A percentile compares a stretch with the other conserved stretches of the same genome.
Conservation (phyloP, 1,140 invertebrate genomes). For the Prorops nasuta region DNA sequence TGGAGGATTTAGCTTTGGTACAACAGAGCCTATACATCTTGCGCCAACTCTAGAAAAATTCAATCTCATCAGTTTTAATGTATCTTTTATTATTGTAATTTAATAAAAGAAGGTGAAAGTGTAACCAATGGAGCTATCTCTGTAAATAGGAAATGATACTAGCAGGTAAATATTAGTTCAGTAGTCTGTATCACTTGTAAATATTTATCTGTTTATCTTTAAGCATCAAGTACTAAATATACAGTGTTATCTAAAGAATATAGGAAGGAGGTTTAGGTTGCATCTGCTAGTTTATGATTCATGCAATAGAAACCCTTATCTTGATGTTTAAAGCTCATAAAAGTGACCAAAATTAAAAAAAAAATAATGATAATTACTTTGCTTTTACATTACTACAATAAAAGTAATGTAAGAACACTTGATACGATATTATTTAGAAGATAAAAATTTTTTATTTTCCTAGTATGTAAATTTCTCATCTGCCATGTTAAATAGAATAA, state of each 20-base stretch:
- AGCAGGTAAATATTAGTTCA: neutral
- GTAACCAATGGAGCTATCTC: neutral
- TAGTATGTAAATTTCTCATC: too few relatives aligned
- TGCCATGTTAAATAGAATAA: too few relatives aligned
- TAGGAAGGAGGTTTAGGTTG: too few relatives aligned
- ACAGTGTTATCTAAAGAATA: slow-evolving; percentile 32
- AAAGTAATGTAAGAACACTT: too few relatives aligned
- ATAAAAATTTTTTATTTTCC: too few relatives aligned
- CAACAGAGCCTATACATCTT: slow-evolving; percentile 61
- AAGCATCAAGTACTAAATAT: slow-evolving; percentile 6
- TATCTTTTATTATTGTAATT: neutral
- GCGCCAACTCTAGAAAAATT: slow-evolving; percentile 37
- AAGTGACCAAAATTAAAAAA: too few relatives aligned
- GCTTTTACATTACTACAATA: too few relatives aligned
- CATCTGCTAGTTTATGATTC: too few relatives aligned
- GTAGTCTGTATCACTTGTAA: slow-evolving; percentile 16
- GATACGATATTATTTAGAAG: too few relatives aligned
- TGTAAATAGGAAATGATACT: neutral
- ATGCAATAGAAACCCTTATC: too few relatives aligned
- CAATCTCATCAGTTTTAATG: slow-evolving; percentile 2
- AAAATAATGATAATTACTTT: too few relatives aligned
- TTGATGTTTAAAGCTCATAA: too few relatives aligned
- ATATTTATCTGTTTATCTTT: slow-evolving; percentile 28
- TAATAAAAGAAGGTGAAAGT: neutral
- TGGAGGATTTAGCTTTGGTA: slow-evolving; percentile 62